Conservation (phyloP, 92 coral and sea anemone species). For the Scolanthus callimorphus region DNA sequence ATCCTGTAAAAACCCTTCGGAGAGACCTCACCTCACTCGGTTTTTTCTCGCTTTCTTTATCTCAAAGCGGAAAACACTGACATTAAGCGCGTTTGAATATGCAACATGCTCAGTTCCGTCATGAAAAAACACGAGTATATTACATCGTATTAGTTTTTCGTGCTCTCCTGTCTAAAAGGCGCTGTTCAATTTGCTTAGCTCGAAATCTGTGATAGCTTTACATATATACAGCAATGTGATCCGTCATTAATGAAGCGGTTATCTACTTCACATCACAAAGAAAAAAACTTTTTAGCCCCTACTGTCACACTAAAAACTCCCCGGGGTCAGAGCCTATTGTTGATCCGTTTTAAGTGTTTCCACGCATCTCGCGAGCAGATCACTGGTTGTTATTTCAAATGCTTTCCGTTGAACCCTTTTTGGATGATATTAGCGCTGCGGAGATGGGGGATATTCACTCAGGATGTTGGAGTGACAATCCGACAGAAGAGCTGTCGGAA, state of each 20-base stretch:
- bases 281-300: slow-evolving; percentile 1
- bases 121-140: no score
- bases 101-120: no score
- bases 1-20: slow-evolving; percentile 34
- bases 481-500: slow-evolving; percentile 54
- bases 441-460: slow-evolving; percentile 32
- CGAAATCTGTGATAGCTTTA: neutral
- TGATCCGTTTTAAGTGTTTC: slow-evolving; percentile 43
- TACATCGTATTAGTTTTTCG: neutral
- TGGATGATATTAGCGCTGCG: slow-evolving; percentile 34
- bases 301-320: slow-evolving; percentile 3
- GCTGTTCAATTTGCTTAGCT: neutral
- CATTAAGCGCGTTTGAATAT: no score
- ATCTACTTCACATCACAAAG: neutral
- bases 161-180: neutral
- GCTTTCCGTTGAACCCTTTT: slow-evolving; percentile 43
- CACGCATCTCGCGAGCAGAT: slow-evolving; percentile 26
- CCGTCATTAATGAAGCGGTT: neutral
- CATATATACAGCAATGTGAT: neutral
- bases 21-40: no score
- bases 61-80: no score
- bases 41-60: no score
- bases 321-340: slow-evolving; percentile 24
- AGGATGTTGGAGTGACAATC: slow-evolving; percentile 36
- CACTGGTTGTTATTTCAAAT: slow-evolving; percentile 28